These are phyloP conservation scores for Arnoldichthys spilopterus DNA, from an alignment of 2,797 vertebrate genomes.

Conservation along the genomic window DNA sequence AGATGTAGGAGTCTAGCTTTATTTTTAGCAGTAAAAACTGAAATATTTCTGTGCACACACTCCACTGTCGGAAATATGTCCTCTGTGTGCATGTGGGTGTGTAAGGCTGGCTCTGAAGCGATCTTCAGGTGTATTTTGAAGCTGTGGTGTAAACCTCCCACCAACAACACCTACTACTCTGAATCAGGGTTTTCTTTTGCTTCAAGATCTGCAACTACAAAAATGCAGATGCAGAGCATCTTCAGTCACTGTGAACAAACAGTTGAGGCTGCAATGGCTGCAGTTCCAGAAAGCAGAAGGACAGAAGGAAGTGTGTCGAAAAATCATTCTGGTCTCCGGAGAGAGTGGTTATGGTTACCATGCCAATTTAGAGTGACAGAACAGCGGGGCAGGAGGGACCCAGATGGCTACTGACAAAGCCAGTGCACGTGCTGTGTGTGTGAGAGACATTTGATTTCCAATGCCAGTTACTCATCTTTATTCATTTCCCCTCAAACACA, in stretches of 20 bases:
- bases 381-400: slow-evolving; percentile 52
- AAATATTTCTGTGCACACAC: too few species aligned
- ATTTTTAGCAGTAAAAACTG: too few species aligned
- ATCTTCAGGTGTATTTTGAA: too few species aligned
- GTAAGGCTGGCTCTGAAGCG: too few species aligned
- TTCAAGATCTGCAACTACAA: too few species aligned
- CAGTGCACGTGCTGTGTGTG: not conserved
- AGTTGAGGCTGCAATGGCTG: not conserved
- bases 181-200: too few species aligned
- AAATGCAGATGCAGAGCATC: not conserved
- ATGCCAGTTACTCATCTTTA: slow-evolving; percentile 4
- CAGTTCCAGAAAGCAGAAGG: not conserved
- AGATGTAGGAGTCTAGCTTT: too few species aligned
- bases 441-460: not conserved
- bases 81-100: too few species aligned
- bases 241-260: not conserved
- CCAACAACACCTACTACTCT: too few species aligned
- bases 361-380: slow-evolving; percentile 72
- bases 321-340: slow-evolving; percentile 64
- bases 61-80: too few species aligned
- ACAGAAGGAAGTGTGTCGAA: slow-evolving; percentile 40
- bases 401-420: slow-evolving; percentile 37
- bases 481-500: slow-evolving; percentile 4
- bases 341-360: slow-evolving; percentile 68
- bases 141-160: too few species aligned